Base-by-base conservation (phyloP, 2,888 invertebrate genomes). In the Cephus sareptanus region DNA sequence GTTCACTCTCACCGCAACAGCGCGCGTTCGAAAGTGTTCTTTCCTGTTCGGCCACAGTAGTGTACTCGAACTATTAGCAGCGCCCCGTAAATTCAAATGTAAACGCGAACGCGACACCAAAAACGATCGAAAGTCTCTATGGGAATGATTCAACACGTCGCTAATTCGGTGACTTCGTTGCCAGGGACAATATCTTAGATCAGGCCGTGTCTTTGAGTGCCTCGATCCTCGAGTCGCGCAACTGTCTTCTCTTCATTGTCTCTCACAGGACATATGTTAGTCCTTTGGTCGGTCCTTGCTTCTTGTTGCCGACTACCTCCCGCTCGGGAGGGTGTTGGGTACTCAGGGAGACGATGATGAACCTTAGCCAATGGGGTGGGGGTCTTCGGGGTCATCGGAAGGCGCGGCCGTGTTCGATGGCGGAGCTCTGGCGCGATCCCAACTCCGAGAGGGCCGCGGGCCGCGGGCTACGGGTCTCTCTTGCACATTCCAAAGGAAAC, bases 1-100 rank as follows among this genome's bases (percentile, higher is more conserved):
- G 91, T 91, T 91, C 91, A 91, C 91, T 91, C 91, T 91, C 91
- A 87, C 91, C 91, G 87, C 91, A 87, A 85, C 88, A 88, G 86
- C 88, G 87, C 83, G 86, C 86, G 87, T 90, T 91, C 87, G 91
- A 91, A 91, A 91, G 91, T 91, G 91, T 90, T 91, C 90, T 90
- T 89, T 89, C 89, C 89, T 86, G 87, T 33, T 33, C 30, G 70
- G 31, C 31, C n/a, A 33, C 33, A 15, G 31, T 12, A 30, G 70
- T 70, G 70, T 70, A 30, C 70, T 33, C 33, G 30, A 33, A 33
- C 70, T 30, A 30, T 70, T 70, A 70, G 70, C 70, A 33, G 40
- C 15, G 15, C 6, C 40, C 15, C 40, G 40, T 40, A 40, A 40
- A 40, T 70, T 70, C 33, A 33, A 30, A 4, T 9, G n/a, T 15